Evolutionary conservation across 2,888 invertebrate species (phyloP).

Genomic region (Ophion ellenae): DNA sequence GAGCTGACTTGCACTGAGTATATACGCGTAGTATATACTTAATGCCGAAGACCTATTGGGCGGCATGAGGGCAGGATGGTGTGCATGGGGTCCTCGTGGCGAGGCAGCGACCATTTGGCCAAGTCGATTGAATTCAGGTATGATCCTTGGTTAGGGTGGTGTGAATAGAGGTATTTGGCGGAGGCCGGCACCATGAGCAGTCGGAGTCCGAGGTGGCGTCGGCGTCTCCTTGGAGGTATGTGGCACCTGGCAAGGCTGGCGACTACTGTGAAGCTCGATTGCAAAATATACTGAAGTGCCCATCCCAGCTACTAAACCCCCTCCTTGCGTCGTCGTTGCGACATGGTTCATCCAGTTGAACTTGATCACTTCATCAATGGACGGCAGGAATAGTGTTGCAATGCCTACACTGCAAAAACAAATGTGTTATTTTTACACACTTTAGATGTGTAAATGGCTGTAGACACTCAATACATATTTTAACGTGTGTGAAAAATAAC

Average conservation of each 20-base stretch:
- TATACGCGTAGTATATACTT: no score
- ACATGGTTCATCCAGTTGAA: constrained; percentile 1
- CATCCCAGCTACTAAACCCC: neutral
- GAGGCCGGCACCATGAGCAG: neutral
- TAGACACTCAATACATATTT: no score
- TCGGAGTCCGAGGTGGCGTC: no score
- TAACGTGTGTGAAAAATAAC: no score
- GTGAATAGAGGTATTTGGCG: neutral
- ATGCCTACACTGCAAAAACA: no score
- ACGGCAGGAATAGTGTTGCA: neutral
- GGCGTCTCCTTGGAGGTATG: no score
- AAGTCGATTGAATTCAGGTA: neutral
- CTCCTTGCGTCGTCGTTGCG: neutral
- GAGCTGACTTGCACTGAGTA: no score
- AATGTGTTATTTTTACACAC: no score
- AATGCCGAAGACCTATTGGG: no score
- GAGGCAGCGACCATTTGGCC: constrained; percentile 6
- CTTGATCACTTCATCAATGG: constrained; percentile 9
- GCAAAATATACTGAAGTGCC: no score
- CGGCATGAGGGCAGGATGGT: neutral
- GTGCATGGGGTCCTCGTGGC: neutral
- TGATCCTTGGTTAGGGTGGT: constrained; percentile 3
- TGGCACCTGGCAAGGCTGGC: neutral
- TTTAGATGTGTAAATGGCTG: no score
- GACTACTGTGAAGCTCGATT: neutral